phyloP scores from a whole-genome alignment of 2,113 vertebrate species.

The Penelope pileata region DNA sequence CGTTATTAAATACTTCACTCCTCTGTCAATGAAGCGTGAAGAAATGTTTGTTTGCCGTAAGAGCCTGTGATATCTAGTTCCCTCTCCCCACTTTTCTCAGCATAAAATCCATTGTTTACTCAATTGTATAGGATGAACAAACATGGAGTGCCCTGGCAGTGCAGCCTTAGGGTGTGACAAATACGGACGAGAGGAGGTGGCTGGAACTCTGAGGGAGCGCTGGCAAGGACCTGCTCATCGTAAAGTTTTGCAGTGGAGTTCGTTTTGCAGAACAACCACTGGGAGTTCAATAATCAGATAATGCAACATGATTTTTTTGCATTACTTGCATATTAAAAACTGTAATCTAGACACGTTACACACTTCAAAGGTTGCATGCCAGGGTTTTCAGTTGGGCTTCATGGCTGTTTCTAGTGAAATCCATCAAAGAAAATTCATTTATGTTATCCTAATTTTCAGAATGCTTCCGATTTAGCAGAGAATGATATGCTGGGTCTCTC shows the following conservation, averaged over 20 bases:
- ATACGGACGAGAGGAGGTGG: neutral
- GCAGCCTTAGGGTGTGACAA: neutral
- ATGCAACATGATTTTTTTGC: neutral
- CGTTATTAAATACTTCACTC: neutral
- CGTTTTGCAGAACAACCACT: neutral
- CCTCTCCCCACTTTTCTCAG: neutral
- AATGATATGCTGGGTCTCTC: neutral
- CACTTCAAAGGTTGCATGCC: accelerated
- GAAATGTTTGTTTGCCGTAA: neutral
- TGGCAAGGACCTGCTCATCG: accelerated
- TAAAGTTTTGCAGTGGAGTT: neutral
- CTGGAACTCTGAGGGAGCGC: neutral
- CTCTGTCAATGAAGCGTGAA: neutral
- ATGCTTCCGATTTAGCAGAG: neutral
- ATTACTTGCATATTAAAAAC: neutral
- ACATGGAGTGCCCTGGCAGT: neutral
- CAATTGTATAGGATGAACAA: neutral
- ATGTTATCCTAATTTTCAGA: neutral
- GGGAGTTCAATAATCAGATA: neutral
- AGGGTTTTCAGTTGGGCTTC: neutral
- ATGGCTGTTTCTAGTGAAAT: neutral
- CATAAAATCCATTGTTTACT: neutral
- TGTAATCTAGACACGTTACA: neutral
- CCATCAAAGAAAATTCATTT: neutral
- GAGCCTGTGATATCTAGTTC: neutral